Base-by-base conservation (phyloP, 2,113 vertebrate genomes). In the Ophthalmolycus amberensis region DNA sequence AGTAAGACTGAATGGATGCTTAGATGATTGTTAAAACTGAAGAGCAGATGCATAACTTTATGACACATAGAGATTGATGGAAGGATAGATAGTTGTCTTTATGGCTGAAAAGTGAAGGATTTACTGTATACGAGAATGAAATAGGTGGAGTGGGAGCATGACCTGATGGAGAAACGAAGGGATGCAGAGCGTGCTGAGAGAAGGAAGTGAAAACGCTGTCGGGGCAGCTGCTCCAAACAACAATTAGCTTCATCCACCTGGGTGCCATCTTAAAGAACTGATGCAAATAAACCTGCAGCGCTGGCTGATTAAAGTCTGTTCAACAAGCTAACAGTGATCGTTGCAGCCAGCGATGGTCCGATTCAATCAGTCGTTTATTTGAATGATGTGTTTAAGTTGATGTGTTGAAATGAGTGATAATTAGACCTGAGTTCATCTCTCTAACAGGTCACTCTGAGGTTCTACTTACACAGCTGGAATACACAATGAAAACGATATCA, bases 231-330 rank as follows among this genome's bases (percentile, higher is more conserved):
- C 60, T 84, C 74, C 25, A 50, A 88, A 90, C 72, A 89, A 83
- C 91, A 90, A 91, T 91, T 86, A 90, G 66, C 80, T 71, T 2
- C 64, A 15, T 91, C 79, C 92, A 93, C 85, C 86, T 86, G 92
- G 92, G 91, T 89, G 86, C 90, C 88, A 84, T 93, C 91, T 85
- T 91, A 79, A 91, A 90, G 86, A 86, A 88, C 54, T 25, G 80
- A 80, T 77, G 88, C 85, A 84, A 86, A 86, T 80, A 82, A 90
- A 89, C 89, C 90, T 77, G 91, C 92, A 77, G 92, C 69, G 92
- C 82, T 40, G 86, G 81, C 91, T 93, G 91, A 93, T 92, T 91
- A 89, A 90, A 89, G 83, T 93, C 89, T 90, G 89, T 83, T 89
- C 88, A 76, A 89, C 83, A 89, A 88, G 83, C 77, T 48, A 66